Percentiles rank a stretch among this genome's conserved stretches.
phyloP scores from a whole-genome alignment of 2,797 vertebrate species.

The Acanthurus lineatus region DNA sequence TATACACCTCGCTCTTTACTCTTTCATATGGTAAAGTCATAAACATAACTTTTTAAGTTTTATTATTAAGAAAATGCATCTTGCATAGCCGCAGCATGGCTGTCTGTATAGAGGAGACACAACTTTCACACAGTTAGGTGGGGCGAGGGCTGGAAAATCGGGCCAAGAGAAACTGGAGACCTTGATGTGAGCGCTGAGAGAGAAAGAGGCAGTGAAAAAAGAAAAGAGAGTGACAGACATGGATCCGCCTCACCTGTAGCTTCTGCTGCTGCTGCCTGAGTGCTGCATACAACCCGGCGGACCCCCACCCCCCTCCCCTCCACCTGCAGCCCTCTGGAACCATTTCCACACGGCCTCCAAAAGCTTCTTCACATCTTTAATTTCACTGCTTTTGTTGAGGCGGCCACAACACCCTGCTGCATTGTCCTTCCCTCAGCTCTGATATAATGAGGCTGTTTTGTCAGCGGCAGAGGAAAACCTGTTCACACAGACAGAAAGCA shows the following conservation, averaged over 20 bases:
- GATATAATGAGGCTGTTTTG: constrained; percentile 68
- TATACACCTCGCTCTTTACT: neutral
- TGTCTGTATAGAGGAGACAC: constrained; percentile 32
- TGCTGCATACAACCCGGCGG: constrained; percentile 6
- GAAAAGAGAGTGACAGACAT: constrained; percentile 55
- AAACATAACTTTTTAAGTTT: neutral
- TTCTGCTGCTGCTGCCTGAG: constrained; percentile 31
- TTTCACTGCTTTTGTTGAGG: constrained; percentile 77
- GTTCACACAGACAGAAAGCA: constrained; percentile 61
- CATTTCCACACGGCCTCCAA: constrained; percentile 50
- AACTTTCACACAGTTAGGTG: constrained; percentile 73
- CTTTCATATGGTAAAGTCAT: neutral
- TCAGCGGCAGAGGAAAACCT: constrained; percentile 53
- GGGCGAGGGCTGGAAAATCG: constrained; percentile 61
- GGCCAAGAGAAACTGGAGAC: constrained; percentile 80
- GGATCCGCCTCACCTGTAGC: constrained; percentile 57
- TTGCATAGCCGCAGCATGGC: neutral
- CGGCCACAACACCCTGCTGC: constrained; percentile 65
- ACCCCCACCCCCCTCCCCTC: neutral
- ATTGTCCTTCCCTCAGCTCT: constrained; percentile 66
- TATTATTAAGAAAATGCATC: neutral
- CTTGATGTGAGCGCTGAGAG: constrained; percentile 51
- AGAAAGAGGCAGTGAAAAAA: constrained; percentile 51
- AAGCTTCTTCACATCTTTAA: constrained; percentile 72
- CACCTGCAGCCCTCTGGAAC: constrained; percentile 35